phyloP scores from a whole-genome alignment of 2,888 invertebrate genomes.

The Tortricodes alternella region DNA sequence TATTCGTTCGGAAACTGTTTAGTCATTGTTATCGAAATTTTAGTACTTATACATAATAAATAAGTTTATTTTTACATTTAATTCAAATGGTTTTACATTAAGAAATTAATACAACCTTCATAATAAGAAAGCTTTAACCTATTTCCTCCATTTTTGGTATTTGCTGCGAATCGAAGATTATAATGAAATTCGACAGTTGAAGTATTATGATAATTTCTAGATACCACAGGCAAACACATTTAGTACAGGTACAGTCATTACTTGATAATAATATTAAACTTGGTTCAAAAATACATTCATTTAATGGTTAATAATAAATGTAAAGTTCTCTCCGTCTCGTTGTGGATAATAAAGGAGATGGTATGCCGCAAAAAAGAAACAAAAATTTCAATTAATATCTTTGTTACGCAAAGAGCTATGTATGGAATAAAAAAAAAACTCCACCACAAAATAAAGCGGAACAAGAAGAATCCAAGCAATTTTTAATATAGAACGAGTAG shows the following conservation, averaged over 20 bases:
- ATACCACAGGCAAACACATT: too few species aligned
- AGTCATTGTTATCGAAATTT: neutral
- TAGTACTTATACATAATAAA: neutral
- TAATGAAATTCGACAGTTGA: too few species aligned
- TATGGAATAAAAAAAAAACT: slow-evolving; percentile 65
- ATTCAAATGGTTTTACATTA: too few species aligned
- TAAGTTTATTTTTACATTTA: too few species aligned
- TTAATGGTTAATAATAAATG: too few species aligned
- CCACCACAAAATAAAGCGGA: slow-evolving; percentile 65
- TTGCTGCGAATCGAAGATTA: too few species aligned
- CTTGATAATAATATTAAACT: too few species aligned
- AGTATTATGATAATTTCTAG: too few species aligned
- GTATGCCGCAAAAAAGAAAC: slow-evolving; percentile 33
- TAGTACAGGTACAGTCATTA: too few species aligned
- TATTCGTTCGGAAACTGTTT: slow-evolving; percentile 3
- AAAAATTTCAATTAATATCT: slow-evolving; percentile 63
- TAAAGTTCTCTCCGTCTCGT: neutral
- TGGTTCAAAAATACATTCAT: neutral
- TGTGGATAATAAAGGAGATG: neutral
- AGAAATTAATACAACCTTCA: too few species aligned
- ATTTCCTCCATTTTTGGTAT: too few species aligned
- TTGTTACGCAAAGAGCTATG: slow-evolving; percentile 50
- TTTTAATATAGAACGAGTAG: slow-evolving; percentile 74
- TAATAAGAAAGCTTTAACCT: too few species aligned
- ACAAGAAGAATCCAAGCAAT: slow-evolving; percentile 78